Base-by-base conservation (phyloP, 1,140 invertebrate genomes). In the Fopius arisanus region DNA sequence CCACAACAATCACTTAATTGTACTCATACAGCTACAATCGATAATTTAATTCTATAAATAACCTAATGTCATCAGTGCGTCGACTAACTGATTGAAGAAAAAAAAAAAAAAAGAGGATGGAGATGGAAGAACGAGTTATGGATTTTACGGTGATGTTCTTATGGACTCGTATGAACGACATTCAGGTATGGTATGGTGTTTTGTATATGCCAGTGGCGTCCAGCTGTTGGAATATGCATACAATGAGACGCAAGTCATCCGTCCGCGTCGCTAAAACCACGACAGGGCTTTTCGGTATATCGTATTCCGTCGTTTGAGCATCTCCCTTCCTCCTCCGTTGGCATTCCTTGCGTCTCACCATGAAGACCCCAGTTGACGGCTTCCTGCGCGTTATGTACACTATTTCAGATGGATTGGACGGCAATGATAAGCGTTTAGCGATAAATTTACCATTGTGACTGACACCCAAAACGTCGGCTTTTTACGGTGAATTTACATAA, bases 161-260 rank as follows among this genome's bases (percentile, higher is more conserved):
- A 2, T 19, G n/a, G n/a, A 48, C 10, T 48, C 16, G 14, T 37
- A 62, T 70, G 68, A 10, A 23, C 12, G 59, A 26, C 19, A 33
- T 41, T 40, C 29, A 29, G 26, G 28, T 65, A 66, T 41, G 19
- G 43, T 19, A 63, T 37, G 29, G 29, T 37, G 62, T 73, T 67
- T n/a, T n/a, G n/a, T 67, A 51, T 14, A 28, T 33, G 63, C 16
- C 23, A 33, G 16, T 59, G 19, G 63, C 23, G 51, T 75, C 83
- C 84, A 84, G 81, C 82, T 85, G 84, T 82, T 78, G 73, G 72
- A 72, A 84, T 84, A 85, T 85, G 79, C 84, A 85, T 85, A 85
- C 83, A 85, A 84, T 85, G 82, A 84, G 76, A 80, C 79, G 78
- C 76, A 70, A 77, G 70, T 78, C 81, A 79, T 82, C 82, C 80